A percentile compares a stretch with the other conserved stretches of the same genome.
Evolutionary conservation across 2,797 vertebrate genomes (phyloP).

Genomic region (Petrocephalus schoutedeni): DNA sequence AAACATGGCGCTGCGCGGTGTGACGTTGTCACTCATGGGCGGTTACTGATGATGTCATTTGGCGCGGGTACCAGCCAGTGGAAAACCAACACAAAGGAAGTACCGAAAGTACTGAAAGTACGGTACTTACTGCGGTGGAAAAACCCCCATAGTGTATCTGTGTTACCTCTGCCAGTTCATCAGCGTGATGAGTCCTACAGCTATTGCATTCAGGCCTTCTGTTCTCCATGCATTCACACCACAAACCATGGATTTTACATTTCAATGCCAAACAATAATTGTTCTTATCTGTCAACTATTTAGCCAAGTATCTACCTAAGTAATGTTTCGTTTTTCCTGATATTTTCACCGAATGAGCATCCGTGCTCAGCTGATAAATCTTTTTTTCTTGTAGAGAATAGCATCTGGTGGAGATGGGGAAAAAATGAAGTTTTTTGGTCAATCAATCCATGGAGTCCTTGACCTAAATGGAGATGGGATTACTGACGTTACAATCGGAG

Average conservation of each 20-base stretch:
- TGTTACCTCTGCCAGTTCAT: not conserved
- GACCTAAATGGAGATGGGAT: conserved; percentile 89
- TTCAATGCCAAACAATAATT: not conserved
- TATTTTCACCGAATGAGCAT: not conserved
- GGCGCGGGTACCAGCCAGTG: no score
- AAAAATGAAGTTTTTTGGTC: conserved; percentile 91
- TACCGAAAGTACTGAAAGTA: no score
- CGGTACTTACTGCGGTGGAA: no score
- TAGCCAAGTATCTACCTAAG: not conserved
- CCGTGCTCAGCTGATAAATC: not conserved
- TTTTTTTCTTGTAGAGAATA: conserved; percentile 67
- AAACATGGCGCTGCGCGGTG: no score
- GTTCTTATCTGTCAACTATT: not conserved
- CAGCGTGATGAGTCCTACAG: not conserved
- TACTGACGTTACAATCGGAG: conserved; percentile 90
- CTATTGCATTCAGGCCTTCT: not conserved
- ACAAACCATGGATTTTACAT: not conserved
- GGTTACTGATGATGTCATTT: no score
- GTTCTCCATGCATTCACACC: not conserved
- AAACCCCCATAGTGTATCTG: no score
- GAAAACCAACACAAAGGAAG: no score
- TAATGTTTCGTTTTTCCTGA: not conserved
- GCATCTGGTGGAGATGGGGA: conserved; percentile 84
- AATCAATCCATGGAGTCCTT: conserved; percentile 92
- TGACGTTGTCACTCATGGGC: no score